A percentile compares a stretch with the other conserved stretches of the same genome.
Evolutionary conservation across 2,113 vertebrate species (phyloP).

Genomic region (Aspidoscelis tigris): DNA sequence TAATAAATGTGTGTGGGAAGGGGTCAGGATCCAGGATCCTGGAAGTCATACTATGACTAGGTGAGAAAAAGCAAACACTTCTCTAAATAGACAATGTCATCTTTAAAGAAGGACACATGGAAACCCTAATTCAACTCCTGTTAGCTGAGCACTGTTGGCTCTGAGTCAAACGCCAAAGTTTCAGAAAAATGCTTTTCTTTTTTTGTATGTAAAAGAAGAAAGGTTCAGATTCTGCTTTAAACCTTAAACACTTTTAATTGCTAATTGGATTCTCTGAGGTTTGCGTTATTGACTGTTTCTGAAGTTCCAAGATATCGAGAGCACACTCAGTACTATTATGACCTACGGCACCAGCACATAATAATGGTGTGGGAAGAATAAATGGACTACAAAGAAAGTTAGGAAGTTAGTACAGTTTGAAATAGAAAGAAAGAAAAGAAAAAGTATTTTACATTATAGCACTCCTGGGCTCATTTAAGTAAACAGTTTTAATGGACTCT

Average conservation of each 20-base stretch:
- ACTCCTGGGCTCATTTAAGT: not conserved
- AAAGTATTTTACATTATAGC: not conserved
- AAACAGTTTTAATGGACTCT: not conserved
- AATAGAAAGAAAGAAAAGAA: too few relatives aligned
- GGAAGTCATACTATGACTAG: too few relatives aligned
- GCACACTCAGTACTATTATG: not conserved
- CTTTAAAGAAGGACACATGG: not conserved
- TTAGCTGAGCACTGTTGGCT: not conserved
- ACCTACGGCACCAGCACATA: conserved; percentile 8
- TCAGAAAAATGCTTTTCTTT: not conserved
- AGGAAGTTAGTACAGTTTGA: not conserved
- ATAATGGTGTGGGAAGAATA: conserved; percentile 27
- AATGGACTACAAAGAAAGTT: not conserved
- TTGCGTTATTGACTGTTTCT: not conserved
- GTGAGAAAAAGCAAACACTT: too few relatives aligned
- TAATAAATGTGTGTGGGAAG: too few relatives aligned
- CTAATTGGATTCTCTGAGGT: not conserved
- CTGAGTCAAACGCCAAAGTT: not conserved
- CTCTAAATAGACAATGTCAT: not conserved
- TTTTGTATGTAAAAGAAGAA: not conserved
- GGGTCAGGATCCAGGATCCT: too few relatives aligned
- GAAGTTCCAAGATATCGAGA: accelerated
- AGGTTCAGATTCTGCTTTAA: not conserved
- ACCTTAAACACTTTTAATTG: not conserved
- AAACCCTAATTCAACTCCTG: not conserved